Conservation (phyloP, 2,113 vertebrate genomes). For the Empidonax alnorum region DNA sequence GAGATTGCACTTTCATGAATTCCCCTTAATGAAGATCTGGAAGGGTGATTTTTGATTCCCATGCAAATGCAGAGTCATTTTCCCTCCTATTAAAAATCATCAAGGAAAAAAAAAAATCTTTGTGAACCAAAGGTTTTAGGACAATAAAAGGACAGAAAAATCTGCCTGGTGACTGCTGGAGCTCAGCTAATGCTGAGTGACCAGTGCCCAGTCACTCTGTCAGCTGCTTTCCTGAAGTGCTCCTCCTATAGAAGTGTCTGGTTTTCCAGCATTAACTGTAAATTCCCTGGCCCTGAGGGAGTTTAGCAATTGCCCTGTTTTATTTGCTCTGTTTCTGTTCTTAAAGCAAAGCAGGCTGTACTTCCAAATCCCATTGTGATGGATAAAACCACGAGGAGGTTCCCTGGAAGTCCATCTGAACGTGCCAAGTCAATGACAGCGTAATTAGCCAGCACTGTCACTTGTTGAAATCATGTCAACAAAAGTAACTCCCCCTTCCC, state of each 20-base stretch:
- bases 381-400: neutral
- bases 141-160: neutral
- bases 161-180: neutral
- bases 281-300: neutral
- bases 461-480: conserved; percentile 43
- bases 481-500: conserved; percentile 1
- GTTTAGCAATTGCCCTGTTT: neutral
- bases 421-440: conserved; percentile 2
- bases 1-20: neutral
- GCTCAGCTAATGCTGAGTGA: neutral
- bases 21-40: neutral
- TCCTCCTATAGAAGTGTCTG: neutral
- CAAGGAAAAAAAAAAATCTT: neutral
- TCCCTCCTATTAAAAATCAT: neutral
- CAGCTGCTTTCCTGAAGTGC: neutral
- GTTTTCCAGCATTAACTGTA: neutral
- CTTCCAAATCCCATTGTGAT: neutral
- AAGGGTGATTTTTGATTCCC: neutral
- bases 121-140: neutral
- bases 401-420: neutral
- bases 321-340: conserved; percentile 17
- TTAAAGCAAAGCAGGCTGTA: neutral
- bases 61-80: neutral
- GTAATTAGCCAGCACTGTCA: conserved; percentile 41
- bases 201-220: neutral